Base-by-base conservation (phyloP, 2,888 invertebrate genomes). In the Netelia virgata region DNA sequence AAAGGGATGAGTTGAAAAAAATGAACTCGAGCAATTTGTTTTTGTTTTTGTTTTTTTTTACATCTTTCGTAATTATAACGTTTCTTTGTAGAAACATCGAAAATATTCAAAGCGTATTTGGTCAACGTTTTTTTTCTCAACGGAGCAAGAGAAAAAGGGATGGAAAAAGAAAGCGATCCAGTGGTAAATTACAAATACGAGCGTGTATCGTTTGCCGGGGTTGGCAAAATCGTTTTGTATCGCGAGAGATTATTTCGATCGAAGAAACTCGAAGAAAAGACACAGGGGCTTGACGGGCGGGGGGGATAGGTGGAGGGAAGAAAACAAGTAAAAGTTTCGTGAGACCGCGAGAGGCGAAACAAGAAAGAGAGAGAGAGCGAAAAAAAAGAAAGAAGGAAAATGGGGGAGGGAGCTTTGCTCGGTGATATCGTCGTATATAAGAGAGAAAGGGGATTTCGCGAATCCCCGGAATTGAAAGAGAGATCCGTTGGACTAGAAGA, bases 401-500 rank as follows among this genome's bases (percentile, higher is more conserved):
- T 79, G 36, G 63, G 63, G 72, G 72, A 16, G 9, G 57, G 16
- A 55, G 79, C 55, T 73, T 82, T 82, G 28, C 66, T 36, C 66
- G n/a, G 59, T 73, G 79, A 82, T 80, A 59, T 55, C 53, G 73
- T 83, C 55, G 53, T 66, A 74, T 66, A 61, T 70, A 76, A 81
- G 73, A 83, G 69, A 82, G 75, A 87, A 88, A 86, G 87, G 87
- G 87, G 86, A 88, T 87, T 88, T 86, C 66, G 75, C 72, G 84
- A 85, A 85, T 87, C 81, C 85, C 74, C 82, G 84, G 87, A 91
- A 91, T 90, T 90, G 90, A 91, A 91, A 90, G 88, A 88, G 87
- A 90, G 85, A 86, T 87, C 82, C 82, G 76, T 72, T 64, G 20
- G 73, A 59, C 72, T 55, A 74, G 73, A 28, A 75, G 53, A 16